These are phyloP conservation scores for Muscina levida DNA, from an alignment of 2,888 invertebrate genomes.

Conservation along the genomic window DNA sequence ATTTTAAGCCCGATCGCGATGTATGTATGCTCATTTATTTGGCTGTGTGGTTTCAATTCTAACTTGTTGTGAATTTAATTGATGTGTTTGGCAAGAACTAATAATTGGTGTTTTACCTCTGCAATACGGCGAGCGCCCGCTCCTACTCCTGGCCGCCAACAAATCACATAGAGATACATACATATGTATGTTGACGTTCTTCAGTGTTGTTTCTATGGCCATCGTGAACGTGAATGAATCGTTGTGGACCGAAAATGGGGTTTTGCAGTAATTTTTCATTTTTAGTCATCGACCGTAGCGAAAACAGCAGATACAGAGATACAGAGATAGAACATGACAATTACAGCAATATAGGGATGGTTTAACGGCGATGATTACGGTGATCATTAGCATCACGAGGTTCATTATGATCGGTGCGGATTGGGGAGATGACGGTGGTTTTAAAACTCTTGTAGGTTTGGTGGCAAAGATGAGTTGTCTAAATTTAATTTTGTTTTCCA, in stretches of 20 bases:
- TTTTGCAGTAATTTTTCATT: slow-evolving; percentile 27
- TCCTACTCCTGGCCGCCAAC: neutral
- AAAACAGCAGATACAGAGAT: neutral
- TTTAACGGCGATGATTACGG: slow-evolving; percentile 36
- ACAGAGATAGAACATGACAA: slow-evolving; percentile 29
- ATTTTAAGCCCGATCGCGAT: no score
- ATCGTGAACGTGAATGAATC: slow-evolving; percentile 61
- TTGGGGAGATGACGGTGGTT: slow-evolving; percentile 15
- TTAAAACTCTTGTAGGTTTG: neutral
- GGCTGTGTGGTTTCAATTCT: neutral
- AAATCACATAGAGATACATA: neutral
- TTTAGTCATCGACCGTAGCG: slow-evolving; percentile 28
- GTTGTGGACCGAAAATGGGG: slow-evolving; percentile 26
- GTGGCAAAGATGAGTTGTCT: slow-evolving; percentile 27
- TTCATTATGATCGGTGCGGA: slow-evolving; percentile 17
- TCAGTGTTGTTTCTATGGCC: no score
- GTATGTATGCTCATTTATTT: neutral
- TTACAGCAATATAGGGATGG: slow-evolving; percentile 42
- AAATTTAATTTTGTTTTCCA: no score
- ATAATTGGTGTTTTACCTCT: neutral
- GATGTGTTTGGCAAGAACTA: neutral
- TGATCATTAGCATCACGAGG: slow-evolving; percentile 42
- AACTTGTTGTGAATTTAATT: slow-evolving; percentile 6
- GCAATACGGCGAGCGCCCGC: no score
- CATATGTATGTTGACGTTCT: neutral